phyloP scores from a whole-genome alignment of 2,888 invertebrate species.

The Synergus japonicus region DNA sequence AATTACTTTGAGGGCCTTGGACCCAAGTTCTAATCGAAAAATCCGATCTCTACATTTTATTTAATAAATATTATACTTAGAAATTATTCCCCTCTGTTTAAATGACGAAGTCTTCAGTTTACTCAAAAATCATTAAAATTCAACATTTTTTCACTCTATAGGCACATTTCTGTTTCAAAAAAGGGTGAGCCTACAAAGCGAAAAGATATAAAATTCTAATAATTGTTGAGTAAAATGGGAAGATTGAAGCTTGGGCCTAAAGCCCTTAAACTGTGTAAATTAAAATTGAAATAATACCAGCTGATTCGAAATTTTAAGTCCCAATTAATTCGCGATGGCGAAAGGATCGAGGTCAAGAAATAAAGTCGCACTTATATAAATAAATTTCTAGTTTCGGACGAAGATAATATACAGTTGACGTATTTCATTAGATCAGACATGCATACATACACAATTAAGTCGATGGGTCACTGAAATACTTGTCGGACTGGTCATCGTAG shows the following conservation, averaged over 20 bases:
- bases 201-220: no score
- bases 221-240: not conserved
- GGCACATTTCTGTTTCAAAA: no score
- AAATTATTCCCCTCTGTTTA: no score
- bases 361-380: slow-evolving; percentile 22
- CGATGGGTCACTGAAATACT: slow-evolving; percentile 37
- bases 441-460: slow-evolving; percentile 39
- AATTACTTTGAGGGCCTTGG: no score
- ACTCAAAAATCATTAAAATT: no score
- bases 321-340: not conserved
- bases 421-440: slow-evolving; percentile 36
- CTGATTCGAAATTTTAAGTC: not conserved
- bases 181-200: no score
- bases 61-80: no score
- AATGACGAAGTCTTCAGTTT: no score
- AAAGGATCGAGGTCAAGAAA: slow-evolving; percentile 26
- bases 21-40: no score
- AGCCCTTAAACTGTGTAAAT: no score
- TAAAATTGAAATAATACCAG: not conserved
- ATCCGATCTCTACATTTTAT: no score
- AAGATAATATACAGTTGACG: slow-evolving; percentile 36
- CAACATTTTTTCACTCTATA: no score
- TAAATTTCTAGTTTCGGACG: slow-evolving; percentile 38
- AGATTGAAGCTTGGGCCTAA: not conserved
- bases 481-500: slow-evolving; percentile 13